Base-by-base conservation (phyloP, 2,888 invertebrate genomes). In the Brachynemurus nebulosus region DNA sequence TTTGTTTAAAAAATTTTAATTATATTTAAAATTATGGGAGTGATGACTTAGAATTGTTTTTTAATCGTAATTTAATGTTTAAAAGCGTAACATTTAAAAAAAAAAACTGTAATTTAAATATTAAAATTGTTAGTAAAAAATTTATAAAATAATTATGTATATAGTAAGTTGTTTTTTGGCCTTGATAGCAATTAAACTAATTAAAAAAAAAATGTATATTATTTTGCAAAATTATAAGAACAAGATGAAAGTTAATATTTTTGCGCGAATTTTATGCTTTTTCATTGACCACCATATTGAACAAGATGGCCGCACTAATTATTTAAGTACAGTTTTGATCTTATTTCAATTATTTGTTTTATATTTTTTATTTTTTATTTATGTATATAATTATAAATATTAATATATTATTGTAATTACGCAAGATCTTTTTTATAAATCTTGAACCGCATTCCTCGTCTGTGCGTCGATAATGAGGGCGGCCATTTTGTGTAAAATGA, bases 371-470 rank as follows among this genome's bases (percentile, higher is more conserved):
- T 19, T 37, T 37, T 34, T 37, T 37, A 37, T 37, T 37, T 37
- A 21, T 37, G 37, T 37, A 37, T 12, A 37, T 37, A 37, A 14
- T 37, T 7, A 9, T 19, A 12, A 37, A 16, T 37, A 37, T 17
- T 37, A 19, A 20, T 36, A 36, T 14, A 11, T 36, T 11, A 14
- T 14, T 37, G 20, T 37, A 17, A 36, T 37, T n/a, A 19, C n/a
- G n/a, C n/a, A n/a, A n/a, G n/a, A n/a, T n/a, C n/a, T 18, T 37
- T 20, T 37, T n/a, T n/a, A 37, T 37, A 37, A 19, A 37, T 20
- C 37, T 37, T 37, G 20, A 18, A 37, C 20, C 20, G 37, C 37
- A 37, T 37, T 37, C 37, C 37, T 19, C n/a, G n/a, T 12, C 30
- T 30, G 30, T n/a, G 14, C 14, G n/a, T 30, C 14, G n/a, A 12